Base-by-base conservation (phyloP, 2,888 invertebrate genomes). In the Drosophila nigricruria region DNA sequence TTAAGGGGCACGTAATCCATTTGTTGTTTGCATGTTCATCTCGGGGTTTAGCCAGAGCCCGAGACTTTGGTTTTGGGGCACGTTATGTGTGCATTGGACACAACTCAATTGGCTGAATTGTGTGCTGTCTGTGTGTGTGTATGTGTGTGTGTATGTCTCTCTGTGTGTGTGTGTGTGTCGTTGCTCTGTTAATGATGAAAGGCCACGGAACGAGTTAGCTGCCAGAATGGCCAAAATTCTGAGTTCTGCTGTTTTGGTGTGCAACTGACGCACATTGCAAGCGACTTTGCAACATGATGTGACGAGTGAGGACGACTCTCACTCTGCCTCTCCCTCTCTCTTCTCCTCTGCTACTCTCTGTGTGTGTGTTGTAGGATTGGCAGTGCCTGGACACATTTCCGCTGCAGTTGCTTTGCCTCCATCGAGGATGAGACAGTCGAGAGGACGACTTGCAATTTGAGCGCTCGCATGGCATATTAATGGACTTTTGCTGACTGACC, bases 401-500 rank as follows among this genome's bases (percentile, higher is more conserved):
- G 88, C 69, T 85, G 84, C 84, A 84, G 79, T 83, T 83, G 67
- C 49, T 59, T 38, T 32, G 43, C 43, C 45, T 50, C 62, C 62
- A 61, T 34, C 16, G 71, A 66, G 71, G 62, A 77, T 54, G 79
- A 80, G 82, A 73, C 61, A 73, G 60, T 70, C 58, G 73, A 68
- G 82, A 84, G 85, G 69, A 77, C 53, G 86, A 73, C 83, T 81
- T 88, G 88, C 83, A 86, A 88, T 88, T 86, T 86, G 81, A 88
- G 84, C 87, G 85, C 79, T 85, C 71, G 79, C 82, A 62, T 85
- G 82, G 84, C 89, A 85, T 85, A 81, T 89, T 85, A 85, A 85
- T 85, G 79, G 79, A 70, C 70, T 68, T 79, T 50, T 53, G 75
- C 53, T 66, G 53, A 66, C 67, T 66, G 79, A 60, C 81, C 79